Conservation (phyloP, 2,888 invertebrate species). For the Ochropleura leucogaster region DNA sequence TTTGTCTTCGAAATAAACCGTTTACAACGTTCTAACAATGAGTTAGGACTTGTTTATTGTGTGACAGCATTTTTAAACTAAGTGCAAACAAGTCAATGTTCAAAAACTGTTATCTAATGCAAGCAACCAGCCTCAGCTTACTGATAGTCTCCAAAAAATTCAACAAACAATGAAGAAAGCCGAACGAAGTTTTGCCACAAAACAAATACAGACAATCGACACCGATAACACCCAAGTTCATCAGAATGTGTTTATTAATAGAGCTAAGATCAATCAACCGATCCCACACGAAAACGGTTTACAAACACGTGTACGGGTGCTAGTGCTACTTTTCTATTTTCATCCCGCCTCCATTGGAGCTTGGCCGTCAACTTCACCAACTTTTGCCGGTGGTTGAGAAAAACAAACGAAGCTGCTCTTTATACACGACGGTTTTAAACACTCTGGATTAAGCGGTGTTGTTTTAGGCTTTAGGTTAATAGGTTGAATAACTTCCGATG, state of each 20-base stretch:
- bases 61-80: neutral
- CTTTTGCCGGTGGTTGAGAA: conserved; percentile 20
- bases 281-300: conserved; percentile 9
- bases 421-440: conserved; percentile 27
- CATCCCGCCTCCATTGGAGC: conserved; percentile 24
- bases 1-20: neutral
- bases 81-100: neutral
- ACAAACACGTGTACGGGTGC: conserved; percentile 18
- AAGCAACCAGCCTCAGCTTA: neutral
- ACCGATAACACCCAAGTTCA: neutral
- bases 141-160: neutral
- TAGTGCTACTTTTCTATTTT: conserved; percentile 39
- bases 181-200: neutral
- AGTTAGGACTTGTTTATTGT: too few species aligned
- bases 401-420: conserved; percentile 34
- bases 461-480: conserved; percentile 27
- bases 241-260: conserved; percentile 16
- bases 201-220: neutral
- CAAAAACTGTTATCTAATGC: neutral
- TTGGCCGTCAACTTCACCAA: conserved; percentile 30
- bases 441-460: conserved; percentile 10
- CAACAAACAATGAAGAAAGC: neutral
- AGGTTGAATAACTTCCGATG: conserved; percentile 34
- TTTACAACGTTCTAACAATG: neutral
- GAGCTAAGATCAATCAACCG: conserved; percentile 11